Conservation (phyloP, 2,888 invertebrate species). For the Agrotis puta region DNA sequence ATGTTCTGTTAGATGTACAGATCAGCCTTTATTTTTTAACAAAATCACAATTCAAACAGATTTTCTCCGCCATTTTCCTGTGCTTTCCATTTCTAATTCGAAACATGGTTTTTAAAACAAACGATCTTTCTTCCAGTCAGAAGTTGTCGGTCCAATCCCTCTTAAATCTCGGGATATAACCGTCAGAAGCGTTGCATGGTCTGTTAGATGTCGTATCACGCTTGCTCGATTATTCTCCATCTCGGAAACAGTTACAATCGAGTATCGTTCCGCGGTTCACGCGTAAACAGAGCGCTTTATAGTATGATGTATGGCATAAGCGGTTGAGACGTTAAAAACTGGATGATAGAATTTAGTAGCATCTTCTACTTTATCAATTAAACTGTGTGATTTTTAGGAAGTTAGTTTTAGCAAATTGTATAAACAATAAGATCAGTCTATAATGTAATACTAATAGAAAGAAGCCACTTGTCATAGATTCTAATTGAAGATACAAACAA, state of each 20-base stretch:
- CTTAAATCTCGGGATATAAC: conserved; percentile 57
- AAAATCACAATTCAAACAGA: neutral
- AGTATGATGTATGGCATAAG: conserved; percentile 71
- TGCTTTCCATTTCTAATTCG: conserved; percentile 12
- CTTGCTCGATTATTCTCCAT: conserved; percentile 82
- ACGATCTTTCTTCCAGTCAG: neutral
- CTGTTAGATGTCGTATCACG: conserved; percentile 85
- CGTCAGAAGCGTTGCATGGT: conserved; percentile 62
- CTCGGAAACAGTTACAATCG: conserved; percentile 87
- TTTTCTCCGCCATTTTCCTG: neutral
- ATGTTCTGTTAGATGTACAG: too few species aligned
- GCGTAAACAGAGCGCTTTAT: conserved; percentile 81
- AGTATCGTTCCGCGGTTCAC: conserved; percentile 76
- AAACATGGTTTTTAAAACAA: conserved; percentile 13
- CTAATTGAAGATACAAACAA: too few species aligned
- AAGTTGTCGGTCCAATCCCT: conserved; percentile 12
- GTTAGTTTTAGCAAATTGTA: too few species aligned
- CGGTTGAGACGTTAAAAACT: too few species aligned
- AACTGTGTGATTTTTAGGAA: too few species aligned
- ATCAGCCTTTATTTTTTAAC: neutral
- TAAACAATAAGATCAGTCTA: too few species aligned
- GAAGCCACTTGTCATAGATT: too few species aligned
- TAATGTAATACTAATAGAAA: too few species aligned
- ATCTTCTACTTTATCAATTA: too few species aligned
- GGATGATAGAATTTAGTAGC: too few species aligned